Evolutionary conservation across 2,797 vertebrate species (phyloP).

Genomic region (Lycodopsis pacificus): DNA sequence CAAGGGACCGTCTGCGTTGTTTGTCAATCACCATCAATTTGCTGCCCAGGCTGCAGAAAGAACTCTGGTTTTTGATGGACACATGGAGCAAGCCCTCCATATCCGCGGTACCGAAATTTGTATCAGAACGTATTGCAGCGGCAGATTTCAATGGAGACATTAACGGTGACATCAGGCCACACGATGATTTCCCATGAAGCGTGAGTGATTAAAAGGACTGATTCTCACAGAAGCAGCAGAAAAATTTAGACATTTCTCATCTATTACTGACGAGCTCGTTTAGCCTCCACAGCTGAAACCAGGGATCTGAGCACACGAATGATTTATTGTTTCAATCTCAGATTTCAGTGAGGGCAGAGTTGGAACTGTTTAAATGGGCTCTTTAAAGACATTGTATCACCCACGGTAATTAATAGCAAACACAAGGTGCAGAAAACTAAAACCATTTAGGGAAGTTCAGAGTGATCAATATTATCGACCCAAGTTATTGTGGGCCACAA

Average conservation of each 20-base stretch:
- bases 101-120: slow-evolving; percentile 16
- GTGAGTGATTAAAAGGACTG: slow-evolving; percentile 41
- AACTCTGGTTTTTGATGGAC: slow-evolving; percentile 17
- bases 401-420: slow-evolving; percentile 13
- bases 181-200: slow-evolving; percentile 35
- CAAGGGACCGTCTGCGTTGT: slow-evolving; percentile 27
- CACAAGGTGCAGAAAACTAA: slow-evolving; percentile 25
- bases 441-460: background rate
- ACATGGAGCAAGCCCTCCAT: background rate
- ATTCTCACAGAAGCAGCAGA: slow-evolving; percentile 33
- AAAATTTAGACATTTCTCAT: slow-evolving; percentile 57
- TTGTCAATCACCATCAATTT: slow-evolving; percentile 43
- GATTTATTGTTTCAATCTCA: slow-evolving; percentile 28
- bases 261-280: slow-evolving; percentile 63
- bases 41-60: slow-evolving; percentile 29
- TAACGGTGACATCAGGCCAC: slow-evolving; percentile 51
- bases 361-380: slow-evolving; percentile 30
- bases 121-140: slow-evolving; percentile 13
- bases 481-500: background rate
- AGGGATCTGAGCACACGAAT: slow-evolving; percentile 34
- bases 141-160: slow-evolving; percentile 41
- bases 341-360: slow-evolving; percentile 15
- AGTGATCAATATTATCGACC: slow-evolving; percentile 11
- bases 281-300: slow-evolving; percentile 38
- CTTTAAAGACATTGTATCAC: slow-evolving; percentile 12